Evolutionary conservation across 2,797 vertebrate species (phyloP).

Genomic region (Acipenser transmontanus): DNA sequence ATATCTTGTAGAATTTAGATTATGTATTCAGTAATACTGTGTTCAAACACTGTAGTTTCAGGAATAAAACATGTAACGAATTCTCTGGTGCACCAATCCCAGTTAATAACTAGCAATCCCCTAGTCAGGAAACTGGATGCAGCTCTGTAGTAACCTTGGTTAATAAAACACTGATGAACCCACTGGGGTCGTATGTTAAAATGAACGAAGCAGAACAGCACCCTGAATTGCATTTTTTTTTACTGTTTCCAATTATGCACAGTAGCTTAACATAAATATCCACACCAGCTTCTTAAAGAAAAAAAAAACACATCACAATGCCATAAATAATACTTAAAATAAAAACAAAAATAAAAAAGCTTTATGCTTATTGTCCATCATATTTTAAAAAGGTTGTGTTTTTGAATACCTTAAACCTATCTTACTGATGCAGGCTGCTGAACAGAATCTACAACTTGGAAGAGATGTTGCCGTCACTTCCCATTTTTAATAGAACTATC

Average conservation of each 20-base stretch:
- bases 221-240: neutral
- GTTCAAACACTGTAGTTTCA: neutral
- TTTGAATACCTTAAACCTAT: constrained; percentile 46
- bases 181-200: no score
- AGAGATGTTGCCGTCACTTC: constrained; percentile 48
- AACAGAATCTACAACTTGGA: constrained; percentile 35
- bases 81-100: neutral
- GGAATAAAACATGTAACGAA: neutral
- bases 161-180: no score
- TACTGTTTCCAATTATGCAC: neutral
- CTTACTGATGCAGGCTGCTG: constrained; percentile 37
- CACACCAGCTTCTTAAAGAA: neutral
- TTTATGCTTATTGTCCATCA: neutral
- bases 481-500: constrained; percentile 49
- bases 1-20: no score
- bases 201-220: neutral
- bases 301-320: neutral
- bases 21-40: no score
- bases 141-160: no score
- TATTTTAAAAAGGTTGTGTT: neutral
- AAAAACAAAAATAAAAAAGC: neutral
- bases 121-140: neutral
- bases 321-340: neutral
- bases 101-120: neutral
- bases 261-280: neutral